phyloP scores from a whole-genome alignment of 2,113 vertebrate genomes.

The Lophura nycthemera region DNA sequence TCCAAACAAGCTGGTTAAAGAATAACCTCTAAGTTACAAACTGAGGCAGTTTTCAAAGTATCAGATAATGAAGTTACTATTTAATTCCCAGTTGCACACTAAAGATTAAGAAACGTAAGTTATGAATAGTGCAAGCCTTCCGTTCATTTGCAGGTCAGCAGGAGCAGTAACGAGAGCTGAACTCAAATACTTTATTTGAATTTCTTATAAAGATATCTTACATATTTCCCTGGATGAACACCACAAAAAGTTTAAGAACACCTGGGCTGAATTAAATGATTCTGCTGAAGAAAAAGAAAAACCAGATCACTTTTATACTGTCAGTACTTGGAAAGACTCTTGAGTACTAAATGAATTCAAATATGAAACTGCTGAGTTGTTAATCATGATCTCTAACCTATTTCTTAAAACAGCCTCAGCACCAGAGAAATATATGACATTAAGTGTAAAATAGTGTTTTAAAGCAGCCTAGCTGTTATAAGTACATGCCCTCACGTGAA shows the following conservation, averaged over 20 bases:
- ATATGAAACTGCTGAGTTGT: background rate
- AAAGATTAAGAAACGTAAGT: background rate
- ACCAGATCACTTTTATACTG: background rate
- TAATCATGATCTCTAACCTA: background rate
- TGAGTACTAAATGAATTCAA: background rate
- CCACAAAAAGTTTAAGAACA: background rate
- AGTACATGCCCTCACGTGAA: background rate
- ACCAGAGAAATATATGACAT: background rate
- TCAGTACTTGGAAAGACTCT: background rate
- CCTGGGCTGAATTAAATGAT: background rate
- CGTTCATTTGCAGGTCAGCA: background rate
- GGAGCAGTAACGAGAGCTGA: background rate
- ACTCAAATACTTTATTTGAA: background rate
- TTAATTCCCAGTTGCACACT: conserved; percentile 13
- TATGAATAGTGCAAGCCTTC: background rate
- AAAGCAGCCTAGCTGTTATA: background rate
- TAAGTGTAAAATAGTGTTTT: background rate
- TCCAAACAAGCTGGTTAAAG: conserved; percentile 26
- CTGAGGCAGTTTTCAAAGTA: background rate
- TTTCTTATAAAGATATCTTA: background rate
- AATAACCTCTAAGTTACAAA: conserved; percentile 14
- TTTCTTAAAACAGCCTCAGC: background rate
- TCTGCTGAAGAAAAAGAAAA: background rate
- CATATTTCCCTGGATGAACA: background rate
- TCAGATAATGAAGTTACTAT: conserved; percentile 22